Percentiles rank a stretch among this genome's conserved stretches.
Evolutionary conservation across 2,113 vertebrate species (phyloP).

Genomic region (Morone chrysops): DNA sequence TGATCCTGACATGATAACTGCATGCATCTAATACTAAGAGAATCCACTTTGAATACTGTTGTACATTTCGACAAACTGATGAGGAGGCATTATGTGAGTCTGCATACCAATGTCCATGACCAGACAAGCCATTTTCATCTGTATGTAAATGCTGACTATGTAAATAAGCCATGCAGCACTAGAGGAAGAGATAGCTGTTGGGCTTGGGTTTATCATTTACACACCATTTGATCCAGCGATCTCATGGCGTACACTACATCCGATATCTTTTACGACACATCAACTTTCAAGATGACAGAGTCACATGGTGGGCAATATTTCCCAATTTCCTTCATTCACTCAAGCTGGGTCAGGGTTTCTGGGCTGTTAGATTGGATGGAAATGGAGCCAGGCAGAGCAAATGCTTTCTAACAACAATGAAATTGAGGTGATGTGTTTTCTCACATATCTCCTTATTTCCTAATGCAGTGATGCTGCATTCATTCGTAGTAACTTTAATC

Average conservation of each 20-base stretch:
- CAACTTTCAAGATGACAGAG: conserved; percentile 55
- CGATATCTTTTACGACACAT: conserved; percentile 67
- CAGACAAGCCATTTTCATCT: conserved; percentile 77
- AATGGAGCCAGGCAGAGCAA: conserved; percentile 65
- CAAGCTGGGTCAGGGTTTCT: conserved; percentile 53
- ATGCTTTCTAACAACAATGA: conserved; percentile 75
- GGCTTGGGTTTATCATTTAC: conserved; percentile 68
- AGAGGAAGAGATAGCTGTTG: conserved; percentile 58
- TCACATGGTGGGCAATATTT: conserved; percentile 58
- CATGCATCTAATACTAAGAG: conserved; percentile 44
- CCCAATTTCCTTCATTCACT: conserved; percentile 59
- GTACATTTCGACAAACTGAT: conserved; percentile 73
- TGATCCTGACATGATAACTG: conserved; percentile 49
- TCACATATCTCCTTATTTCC: conserved; percentile 73
- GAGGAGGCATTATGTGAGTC: conserved; percentile 72
- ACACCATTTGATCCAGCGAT: conserved; percentile 71
- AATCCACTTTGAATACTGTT: conserved; percentile 57
- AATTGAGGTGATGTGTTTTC: conserved; percentile 74
- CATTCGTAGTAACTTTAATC: conserved; percentile 74
- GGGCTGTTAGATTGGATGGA: conserved; percentile 66
- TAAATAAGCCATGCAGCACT: conserved; percentile 71
- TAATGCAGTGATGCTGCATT: conserved; percentile 70
- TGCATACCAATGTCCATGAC: conserved; percentile 69
- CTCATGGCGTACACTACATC: conserved; percentile 47
- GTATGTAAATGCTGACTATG: conserved; percentile 80